Evolutionary conservation across 2,797 vertebrate genomes (phyloP), one percentile per base, ranked within the genome.

Genomic region (Chelon auratus): DNA sequence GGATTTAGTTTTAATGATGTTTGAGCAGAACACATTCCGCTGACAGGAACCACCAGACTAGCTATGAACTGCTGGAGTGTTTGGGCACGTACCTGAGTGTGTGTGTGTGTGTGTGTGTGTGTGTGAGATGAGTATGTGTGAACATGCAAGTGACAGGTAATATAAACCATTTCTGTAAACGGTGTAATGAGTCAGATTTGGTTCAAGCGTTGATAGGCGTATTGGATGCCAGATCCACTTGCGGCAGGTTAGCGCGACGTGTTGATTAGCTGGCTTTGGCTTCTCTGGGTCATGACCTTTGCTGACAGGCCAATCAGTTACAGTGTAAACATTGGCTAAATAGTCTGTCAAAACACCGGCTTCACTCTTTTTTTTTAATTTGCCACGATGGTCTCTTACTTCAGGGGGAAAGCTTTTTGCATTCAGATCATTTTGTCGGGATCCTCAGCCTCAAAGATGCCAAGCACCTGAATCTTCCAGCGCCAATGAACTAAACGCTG

Each of bases 251-350:
- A 69, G 84, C 59, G 9, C 69, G 3, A 64, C 9, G 80, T 82
- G 89, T 85, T 39, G 86, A 88, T 80, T 79, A 85, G 83, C 67
- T 20, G 30, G 58, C 75, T 82, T 87, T 61, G 17, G 65, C 84
- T 87, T 83, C 82, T 70, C 83, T 81, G 82, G 87, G 88, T 89
- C 53, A 14, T 60, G 88, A 90, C 92, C 92, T 77, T 42, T n/a
- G 70, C 76, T 87, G 87, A 87, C 83, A 84, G 77, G 61, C 74
- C 36, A 85, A 86, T 92, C 81, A 57, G 82, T 90, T 91, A 72
- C 84, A 85, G 77, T 60, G 15, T 80, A 85, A 82, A 79, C 37
- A 40, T 51, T 11, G 52, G 48, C 68, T 89, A 62, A 86, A 71
- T 18, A 63, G 8, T 47, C 55, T 72, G 76, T 78, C 60, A 75